Conservation (phyloP, 30 jellyfish, hydroid and myxozoan species). For the Nemopilema nomurai region DNA sequence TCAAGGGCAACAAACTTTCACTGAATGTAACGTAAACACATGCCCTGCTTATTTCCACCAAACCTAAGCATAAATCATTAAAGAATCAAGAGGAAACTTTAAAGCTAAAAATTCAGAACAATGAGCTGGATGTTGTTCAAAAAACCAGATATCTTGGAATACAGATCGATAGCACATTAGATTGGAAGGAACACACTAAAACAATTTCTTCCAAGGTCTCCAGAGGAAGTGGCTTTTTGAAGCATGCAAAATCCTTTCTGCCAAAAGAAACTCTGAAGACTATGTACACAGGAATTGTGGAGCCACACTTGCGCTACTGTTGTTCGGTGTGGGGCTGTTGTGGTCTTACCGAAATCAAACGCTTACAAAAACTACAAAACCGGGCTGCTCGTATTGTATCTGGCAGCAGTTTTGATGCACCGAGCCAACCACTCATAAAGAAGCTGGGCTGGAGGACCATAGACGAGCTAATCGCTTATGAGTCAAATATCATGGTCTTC, state of each 20-base stretch:
- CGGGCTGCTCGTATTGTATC: no score
- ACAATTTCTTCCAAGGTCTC: constrained; percentile 1
- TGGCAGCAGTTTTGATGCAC: no score
- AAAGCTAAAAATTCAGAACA: not conserved
- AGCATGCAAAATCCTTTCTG: constrained; percentile 11
- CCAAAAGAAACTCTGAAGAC: not conserved
- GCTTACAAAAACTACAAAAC: no score
- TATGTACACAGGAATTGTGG: constrained; percentile 9
- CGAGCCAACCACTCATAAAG: no score
- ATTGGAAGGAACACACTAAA: no score
- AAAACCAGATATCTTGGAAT: constrained; percentile 6
- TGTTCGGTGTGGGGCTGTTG: constrained; percentile 48
- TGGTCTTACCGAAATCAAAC: constrained; percentile 10
- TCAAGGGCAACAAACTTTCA: no score
- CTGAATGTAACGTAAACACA: constrained; percentile 26
- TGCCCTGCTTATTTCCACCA: constrained; percentile 2
- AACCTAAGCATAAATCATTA: constrained; percentile 8
- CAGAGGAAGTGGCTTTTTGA: constrained; percentile 21
- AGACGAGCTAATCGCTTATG: no score
- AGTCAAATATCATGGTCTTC: no score
- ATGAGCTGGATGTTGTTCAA: constrained; percentile 4
- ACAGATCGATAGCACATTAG: constrained; percentile 17
- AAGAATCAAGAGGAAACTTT: constrained; percentile 1
- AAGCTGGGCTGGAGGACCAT: no score
- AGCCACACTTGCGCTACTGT: constrained; percentile 19